Percentiles rank a stretch among this genome's conserved stretches.
phyloP scores from a whole-genome alignment of 2,888 invertebrate species.

The Nipponacmea schrenckii region DNA sequence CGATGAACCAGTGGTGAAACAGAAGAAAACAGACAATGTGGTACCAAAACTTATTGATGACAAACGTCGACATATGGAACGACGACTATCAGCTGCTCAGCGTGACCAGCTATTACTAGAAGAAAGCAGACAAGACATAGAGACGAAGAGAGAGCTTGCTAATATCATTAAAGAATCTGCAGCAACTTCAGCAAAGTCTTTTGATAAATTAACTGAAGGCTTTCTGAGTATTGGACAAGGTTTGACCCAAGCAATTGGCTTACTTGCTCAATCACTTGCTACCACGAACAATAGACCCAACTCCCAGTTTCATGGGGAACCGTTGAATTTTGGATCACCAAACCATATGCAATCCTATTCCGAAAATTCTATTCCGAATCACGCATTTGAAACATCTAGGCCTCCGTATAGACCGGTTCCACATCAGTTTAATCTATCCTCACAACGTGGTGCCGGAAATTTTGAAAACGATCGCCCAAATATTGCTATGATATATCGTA shows the following conservation, averaged over 20 bases:
- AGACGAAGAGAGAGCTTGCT: not conserved
- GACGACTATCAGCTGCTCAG: not conserved
- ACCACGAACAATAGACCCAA: not conserved
- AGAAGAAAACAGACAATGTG: not conserved
- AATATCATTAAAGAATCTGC: not conserved
- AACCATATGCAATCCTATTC: too few species aligned
- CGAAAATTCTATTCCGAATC: too few species aligned
- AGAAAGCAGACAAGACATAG: not conserved
- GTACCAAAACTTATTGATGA: not conserved
- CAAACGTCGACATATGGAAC: conserved; percentile 1
- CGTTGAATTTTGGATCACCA: too few species aligned
- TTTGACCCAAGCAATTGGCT: not conserved
- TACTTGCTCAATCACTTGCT: not conserved
- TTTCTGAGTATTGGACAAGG: not conserved
- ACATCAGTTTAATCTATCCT: too few species aligned
- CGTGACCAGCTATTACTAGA: not conserved
- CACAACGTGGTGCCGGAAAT: too few species aligned
- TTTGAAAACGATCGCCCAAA: too few species aligned
- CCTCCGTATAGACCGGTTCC: too few species aligned
- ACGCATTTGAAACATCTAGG: too few species aligned
- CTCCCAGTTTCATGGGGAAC: too few species aligned
- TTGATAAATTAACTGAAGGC: not conserved
- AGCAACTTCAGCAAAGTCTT: not conserved
- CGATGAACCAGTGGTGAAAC: too few species aligned
- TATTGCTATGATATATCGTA: too few species aligned